Conservation (phyloP, 2,113 vertebrate species). For the Rhagologus leucostigma region DNA sequence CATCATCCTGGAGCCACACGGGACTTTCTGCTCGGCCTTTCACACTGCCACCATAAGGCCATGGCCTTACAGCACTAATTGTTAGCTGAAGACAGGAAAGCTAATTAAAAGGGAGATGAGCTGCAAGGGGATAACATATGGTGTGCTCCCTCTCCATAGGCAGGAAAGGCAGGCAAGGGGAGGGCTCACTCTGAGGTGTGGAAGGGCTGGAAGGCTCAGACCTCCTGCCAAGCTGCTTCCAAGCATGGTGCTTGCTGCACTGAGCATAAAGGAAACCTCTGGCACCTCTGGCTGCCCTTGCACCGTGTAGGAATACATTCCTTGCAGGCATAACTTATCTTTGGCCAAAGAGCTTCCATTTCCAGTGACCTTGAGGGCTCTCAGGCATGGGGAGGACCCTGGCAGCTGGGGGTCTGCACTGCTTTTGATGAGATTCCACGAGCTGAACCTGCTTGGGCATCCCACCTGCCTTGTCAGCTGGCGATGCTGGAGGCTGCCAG, state of each 20-base stretch:
- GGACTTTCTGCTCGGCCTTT: neutral
- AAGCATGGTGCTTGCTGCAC: neutral
- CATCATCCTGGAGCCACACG: rapidly evolving
- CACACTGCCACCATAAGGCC: rapidly evolving
- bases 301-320: neutral
- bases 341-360: neutral
- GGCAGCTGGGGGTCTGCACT: neutral
- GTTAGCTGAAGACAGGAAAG: neutral
- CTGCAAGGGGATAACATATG: neutral
- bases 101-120: neutral
- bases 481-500: rapidly evolving
- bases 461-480: neutral
- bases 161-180: neutral
- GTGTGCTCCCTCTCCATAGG: neutral
- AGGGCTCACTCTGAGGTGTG: neutral
- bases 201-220: neutral
- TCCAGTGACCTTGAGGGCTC: neutral
- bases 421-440: rapidly evolving
- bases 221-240: neutral
- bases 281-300: neutral
- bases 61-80: neutral
- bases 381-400: neutral
- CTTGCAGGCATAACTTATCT: neutral
- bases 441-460: neutral
- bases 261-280: rapidly evolving